These are phyloP conservation scores for Nyctalus aviator DNA, from an alignment of 2,797 vertebrate genomes.

Conservation along the genomic window DNA sequence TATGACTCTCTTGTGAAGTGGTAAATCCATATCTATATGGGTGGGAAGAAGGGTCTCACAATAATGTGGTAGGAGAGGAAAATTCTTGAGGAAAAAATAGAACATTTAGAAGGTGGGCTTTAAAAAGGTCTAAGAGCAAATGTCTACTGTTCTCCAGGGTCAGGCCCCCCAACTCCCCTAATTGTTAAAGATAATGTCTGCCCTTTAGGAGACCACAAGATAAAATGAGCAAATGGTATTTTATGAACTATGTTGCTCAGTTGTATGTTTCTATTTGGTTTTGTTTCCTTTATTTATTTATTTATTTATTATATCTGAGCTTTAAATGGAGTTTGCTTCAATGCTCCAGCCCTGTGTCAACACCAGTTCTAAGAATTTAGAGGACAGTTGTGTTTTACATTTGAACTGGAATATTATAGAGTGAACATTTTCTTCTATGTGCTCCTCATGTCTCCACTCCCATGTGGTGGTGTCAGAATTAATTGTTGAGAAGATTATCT, in stretches of 20 bases:
- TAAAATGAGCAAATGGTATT: conserved; percentile 49
- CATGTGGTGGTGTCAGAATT: not conserved
- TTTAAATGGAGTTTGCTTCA: conserved; percentile 54
- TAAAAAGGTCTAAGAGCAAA: not conserved
- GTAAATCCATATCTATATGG: not conserved
- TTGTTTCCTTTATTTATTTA: conserved; percentile 43
- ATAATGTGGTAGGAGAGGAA: not conserved
- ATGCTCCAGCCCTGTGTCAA: not conserved
- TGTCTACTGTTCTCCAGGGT: not conserved
- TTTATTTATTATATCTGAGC: conserved; percentile 27
- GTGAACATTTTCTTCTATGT: conserved; percentile 28
- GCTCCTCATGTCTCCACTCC: not conserved
- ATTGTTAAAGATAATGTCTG: not conserved
- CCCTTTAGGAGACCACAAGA: not conserved
- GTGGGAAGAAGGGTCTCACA: not conserved
- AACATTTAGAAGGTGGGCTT: not conserved
- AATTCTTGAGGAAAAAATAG: not conserved
- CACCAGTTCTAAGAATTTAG: conserved; percentile 41
- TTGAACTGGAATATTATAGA: not conserved
- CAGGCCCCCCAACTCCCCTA: not conserved
- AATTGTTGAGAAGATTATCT: not conserved
- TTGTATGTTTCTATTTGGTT: conserved; percentile 38
- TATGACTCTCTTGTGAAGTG: not conserved
- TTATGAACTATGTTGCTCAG: conserved; percentile 42
- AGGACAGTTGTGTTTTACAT: not conserved